A percentile compares a stretch with the other conserved stretches of the same genome.
Evolutionary conservation across 2,888 invertebrate species (phyloP).

Genomic region (Lycocerus yunnanus): DNA sequence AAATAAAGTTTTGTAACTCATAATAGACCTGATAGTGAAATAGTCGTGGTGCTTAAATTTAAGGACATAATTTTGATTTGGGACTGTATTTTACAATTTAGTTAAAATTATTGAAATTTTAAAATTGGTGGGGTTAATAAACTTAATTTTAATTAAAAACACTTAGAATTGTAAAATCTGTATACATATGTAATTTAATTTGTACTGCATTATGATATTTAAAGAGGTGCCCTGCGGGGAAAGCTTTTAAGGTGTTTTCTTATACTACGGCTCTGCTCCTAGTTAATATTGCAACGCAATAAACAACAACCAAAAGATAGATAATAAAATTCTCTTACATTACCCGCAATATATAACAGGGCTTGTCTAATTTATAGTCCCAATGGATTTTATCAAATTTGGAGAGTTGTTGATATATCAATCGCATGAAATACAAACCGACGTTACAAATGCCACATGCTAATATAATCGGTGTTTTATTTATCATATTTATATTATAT

Average conservation of each 20-base stretch:
- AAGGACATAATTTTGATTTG: too few species aligned
- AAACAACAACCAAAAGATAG: conserved; percentile 11
- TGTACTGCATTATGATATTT: not conserved
- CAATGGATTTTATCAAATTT: conserved; percentile 8
- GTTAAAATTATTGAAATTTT: too few species aligned
- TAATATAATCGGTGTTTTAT: not conserved
- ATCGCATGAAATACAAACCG: conserved; percentile 6
- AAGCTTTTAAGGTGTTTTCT: too few species aligned
- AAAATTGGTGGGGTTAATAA: too few species aligned
- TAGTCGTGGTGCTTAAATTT: too few species aligned
- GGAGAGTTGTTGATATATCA: conserved; percentile 14
- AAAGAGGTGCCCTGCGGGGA: not conserved
- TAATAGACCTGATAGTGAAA: too few species aligned
- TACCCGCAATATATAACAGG: conserved; percentile 14
- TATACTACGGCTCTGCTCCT: not conserved
- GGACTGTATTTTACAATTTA: too few species aligned
- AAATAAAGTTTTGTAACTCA: too few species aligned
- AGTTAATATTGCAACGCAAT: conserved; percentile 5
- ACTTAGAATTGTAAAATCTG: too few species aligned
- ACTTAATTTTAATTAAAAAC: too few species aligned
- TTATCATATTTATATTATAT: not conserved
- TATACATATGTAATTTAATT: too few species aligned
- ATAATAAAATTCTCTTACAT: conserved; percentile 11
- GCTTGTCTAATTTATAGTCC: conserved; percentile 17
- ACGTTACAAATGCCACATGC: not conserved